phyloP scores from a whole-genome alignment of 2,888 invertebrate species.

The Oligia latruncula region DNA sequence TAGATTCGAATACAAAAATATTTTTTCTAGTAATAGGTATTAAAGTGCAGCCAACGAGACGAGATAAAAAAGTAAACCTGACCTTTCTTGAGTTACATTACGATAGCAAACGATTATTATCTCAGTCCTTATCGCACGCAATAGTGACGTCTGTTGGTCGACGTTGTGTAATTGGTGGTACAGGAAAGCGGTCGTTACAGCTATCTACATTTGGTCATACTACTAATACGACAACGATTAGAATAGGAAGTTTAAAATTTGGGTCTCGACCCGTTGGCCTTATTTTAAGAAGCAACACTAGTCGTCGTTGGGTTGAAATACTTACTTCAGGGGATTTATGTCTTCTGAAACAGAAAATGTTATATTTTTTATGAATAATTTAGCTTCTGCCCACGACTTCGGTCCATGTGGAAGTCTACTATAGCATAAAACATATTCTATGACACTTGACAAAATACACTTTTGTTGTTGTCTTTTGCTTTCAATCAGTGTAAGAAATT shows the following conservation, averaged over 20 bases:
- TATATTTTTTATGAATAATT: neutral
- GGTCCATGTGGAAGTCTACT: neutral
- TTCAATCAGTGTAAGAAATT: neutral
- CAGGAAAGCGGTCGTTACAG: neutral
- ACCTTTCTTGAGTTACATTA: neutral
- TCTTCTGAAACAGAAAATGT: constrained; percentile 8
- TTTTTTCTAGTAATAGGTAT: neutral
- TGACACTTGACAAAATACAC: neutral
- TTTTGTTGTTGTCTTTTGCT: no score
- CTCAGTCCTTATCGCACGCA: neutral
- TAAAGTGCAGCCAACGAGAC: neutral
- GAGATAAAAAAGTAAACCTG: neutral
- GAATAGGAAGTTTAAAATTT: no score
- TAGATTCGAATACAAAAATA: neutral
- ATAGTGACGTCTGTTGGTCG: neutral
- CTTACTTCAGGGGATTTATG: neutral
- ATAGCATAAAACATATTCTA: neutral
- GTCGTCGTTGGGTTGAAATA: neutral
- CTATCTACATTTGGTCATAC: no score
- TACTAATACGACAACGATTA: no score
- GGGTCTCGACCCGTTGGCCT: neutral
- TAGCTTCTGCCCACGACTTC: neutral
- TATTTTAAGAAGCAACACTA: neutral
- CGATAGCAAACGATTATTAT: neutral
- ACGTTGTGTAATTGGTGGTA: neutral